A percentile compares a stretch with the other conserved stretches of the same genome.
phyloP scores from a whole-genome alignment of 2,113 vertebrate species.

The Bufo bufo region DNA sequence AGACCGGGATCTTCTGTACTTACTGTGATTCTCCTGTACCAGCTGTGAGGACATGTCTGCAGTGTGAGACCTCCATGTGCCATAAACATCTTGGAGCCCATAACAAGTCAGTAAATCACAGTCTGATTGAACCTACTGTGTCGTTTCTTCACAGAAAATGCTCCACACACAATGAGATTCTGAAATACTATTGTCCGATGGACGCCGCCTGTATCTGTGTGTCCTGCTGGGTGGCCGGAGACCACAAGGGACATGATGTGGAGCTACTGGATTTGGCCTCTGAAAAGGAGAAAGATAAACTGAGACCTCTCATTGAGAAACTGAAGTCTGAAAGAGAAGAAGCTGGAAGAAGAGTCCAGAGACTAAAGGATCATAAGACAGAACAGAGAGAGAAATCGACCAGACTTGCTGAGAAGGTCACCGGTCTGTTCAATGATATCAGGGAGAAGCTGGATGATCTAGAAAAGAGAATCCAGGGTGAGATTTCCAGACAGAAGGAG shows the following conservation, averaged over 20 bases:
- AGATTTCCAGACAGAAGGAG: background rate
- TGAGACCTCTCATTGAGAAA: background rate
- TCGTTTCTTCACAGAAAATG: background rate
- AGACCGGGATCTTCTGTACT: background rate
- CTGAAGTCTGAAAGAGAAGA: background rate
- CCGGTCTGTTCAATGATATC: background rate
- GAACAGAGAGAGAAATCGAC: background rate
- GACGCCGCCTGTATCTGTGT: background rate
- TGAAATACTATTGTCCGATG: conserved; percentile 22
- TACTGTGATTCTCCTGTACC: background rate
- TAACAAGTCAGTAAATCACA: background rate
- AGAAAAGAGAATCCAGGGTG: background rate
- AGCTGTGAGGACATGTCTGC: background rate
- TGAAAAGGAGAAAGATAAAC: no score
- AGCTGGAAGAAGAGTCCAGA: background rate
- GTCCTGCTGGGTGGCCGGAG: background rate
- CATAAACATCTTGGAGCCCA: background rate
- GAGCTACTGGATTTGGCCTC: no score
- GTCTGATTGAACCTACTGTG: background rate
- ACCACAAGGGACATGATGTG: no score
- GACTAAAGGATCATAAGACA: background rate
- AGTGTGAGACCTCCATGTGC: conserved; percentile 20
- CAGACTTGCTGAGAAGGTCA: background rate
- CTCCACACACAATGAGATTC: conserved; percentile 13
- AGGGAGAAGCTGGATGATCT: background rate